Percentiles rank a stretch among this genome's conserved stretches.
phyloP scores from a whole-genome alignment of 2,888 invertebrate species.

The Mimumesa dahlbomi region DNA sequence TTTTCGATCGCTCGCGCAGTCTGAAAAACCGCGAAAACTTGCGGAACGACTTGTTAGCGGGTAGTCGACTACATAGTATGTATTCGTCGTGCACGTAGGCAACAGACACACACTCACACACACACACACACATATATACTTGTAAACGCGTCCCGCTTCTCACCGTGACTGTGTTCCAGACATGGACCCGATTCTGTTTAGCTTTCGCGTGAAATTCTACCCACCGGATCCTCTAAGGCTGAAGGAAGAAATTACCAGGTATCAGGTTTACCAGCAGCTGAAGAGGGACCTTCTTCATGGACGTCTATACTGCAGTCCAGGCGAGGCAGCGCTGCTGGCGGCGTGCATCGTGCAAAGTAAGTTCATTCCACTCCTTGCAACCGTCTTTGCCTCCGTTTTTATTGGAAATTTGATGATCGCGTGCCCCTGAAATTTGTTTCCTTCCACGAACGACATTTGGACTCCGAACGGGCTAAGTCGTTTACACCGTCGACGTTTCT shows the following conservation, averaged over 20 bases:
- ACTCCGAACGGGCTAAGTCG: too few species aligned
- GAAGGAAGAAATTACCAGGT: conserved; percentile 96
- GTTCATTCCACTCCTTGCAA: conserved; percentile 58
- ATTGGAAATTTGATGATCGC: conserved; percentile 1
- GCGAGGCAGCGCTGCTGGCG: conserved; percentile 93
- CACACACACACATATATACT: not conserved
- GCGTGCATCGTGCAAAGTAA: conserved; percentile 96
- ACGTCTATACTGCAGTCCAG: conserved; percentile 93
- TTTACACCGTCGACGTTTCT: too few species aligned
- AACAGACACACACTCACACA: too few species aligned
- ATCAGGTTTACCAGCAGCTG: conserved; percentile 96
- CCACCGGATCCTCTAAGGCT: conserved; percentile 96
- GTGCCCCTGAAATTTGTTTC: too few species aligned
- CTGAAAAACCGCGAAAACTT: too few species aligned
- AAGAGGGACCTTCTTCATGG: conserved; percentile 97
- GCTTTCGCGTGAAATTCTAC: conserved; percentile 98
- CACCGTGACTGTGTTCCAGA: conserved; percentile 83
- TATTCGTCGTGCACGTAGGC: not conserved
- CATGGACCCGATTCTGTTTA: conserved; percentile 94
- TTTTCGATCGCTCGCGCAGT: too few species aligned
- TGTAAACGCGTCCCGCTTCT: conserved; percentile 18
- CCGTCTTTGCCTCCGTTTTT: not conserved
- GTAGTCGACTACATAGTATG: not conserved
- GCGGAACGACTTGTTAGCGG: not conserved
- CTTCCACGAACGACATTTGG: too few species aligned